Base-by-base conservation (phyloP, 2,888 invertebrate genomes). In the Ischnus inquisitorius region DNA sequence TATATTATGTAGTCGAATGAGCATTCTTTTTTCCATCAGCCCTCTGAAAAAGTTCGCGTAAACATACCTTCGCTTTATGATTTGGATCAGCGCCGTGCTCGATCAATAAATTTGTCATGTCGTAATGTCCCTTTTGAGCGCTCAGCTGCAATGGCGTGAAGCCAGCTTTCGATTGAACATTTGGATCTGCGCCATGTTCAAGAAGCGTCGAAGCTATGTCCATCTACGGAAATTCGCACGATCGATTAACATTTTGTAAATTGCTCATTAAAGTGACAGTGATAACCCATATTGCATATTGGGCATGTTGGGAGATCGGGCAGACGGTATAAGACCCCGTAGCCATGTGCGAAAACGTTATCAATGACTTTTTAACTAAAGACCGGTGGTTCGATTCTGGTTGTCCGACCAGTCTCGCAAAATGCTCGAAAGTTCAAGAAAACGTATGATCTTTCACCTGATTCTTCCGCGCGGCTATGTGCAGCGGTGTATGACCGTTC, bases 381-480 rank as follows among this genome's bases (percentile, higher is more conserved):
- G n/a, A n/a, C n/a, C n/a, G n/a, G n/a, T n/a, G n/a, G n/a, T n/a
- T n/a, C n/a, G n/a, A n/a, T n/a, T n/a, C n/a, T n/a, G n/a, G n/a
- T n/a, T n/a, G n/a, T n/a, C n/a, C n/a, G n/a, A n/a, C n/a, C n/a
- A n/a, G n/a, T n/a, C n/a, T n/a, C n/a, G n/a, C n/a, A n/a, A n/a
- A n/a, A n/a, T n/a, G n/a, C n/a, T n/a, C n/a, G n/a, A n/a, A n/a
- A n/a, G n/a, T n/a, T n/a, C n/a, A n/a, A n/a, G n/a, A n/a, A n/a
- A n/a, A n/a, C 1, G 22, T 22, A 8, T 8, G 16, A 19, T 14
- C 6, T 1, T 80, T 87, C 90, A 96, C 96, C 94, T 98, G 98
- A 95, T 99, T 99, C 95, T 99, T 99, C 90, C 98, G 97, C 68
- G 99, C 98, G 75, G 99, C 98, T 93, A 99, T 99, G 94, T 99